Conservation (phyloP, 1,140 invertebrate genomes). For the Acromyrmex echinatior region DNA sequence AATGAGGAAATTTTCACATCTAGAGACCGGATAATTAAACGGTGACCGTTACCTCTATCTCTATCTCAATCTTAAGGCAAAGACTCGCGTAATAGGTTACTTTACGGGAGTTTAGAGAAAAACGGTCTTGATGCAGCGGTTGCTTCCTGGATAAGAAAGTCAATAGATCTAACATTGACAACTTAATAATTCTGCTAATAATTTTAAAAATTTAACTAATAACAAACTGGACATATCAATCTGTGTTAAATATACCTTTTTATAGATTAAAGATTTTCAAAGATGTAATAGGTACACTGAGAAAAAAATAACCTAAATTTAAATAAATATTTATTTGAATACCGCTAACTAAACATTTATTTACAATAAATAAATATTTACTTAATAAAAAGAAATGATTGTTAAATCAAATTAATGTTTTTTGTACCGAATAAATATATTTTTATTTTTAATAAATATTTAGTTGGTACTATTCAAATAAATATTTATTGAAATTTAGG, state of each 20-base stretch:
- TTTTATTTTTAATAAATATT: no score
- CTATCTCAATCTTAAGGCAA: background rate
- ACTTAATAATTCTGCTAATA: conserved; percentile 20
- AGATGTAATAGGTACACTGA: background rate
- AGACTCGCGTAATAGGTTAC: conserved; percentile 11
- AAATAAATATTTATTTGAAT: no score
- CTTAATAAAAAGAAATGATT: no score
- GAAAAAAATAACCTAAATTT: no score
- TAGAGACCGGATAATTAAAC: conserved; percentile 32
- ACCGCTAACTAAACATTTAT: no score
- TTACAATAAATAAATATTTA: no score
- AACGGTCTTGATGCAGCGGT: conserved; percentile 2
- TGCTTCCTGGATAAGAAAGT: background rate
- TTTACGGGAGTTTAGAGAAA: conserved; percentile 9
- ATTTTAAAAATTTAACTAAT: background rate
- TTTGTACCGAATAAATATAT: no score
- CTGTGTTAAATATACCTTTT: background rate
- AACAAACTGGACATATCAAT: background rate
- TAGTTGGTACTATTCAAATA: no score
- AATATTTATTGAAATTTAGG: no score
- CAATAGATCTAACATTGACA: background rate
- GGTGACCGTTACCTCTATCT: conserved; percentile 33
- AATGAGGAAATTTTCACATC: conserved; percentile 41
- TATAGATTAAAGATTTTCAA: background rate
- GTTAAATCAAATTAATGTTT: no score